Evolutionary conservation across 1,140 invertebrate genomes (phyloP).

Genomic region (Laupala kohalensis): DNA sequence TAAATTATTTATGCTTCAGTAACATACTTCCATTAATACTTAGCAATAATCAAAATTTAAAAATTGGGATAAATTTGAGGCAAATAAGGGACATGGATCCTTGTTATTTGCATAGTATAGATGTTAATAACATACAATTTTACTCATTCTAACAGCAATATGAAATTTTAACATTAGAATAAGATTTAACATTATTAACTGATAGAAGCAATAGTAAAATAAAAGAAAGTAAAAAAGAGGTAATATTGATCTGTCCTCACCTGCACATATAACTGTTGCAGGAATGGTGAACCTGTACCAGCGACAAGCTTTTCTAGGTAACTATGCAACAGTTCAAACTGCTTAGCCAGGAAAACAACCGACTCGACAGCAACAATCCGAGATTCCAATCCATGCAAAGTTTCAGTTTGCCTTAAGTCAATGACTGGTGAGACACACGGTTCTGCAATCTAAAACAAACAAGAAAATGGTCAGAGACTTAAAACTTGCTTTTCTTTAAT

Average conservation of each 20-base stretch:
- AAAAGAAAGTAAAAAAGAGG: not conserved
- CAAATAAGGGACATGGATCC: no score
- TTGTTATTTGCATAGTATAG: no score
- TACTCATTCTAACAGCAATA: no score
- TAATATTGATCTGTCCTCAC: conserved; percentile 20
- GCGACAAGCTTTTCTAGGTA: conserved; percentile 56
- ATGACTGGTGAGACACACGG: conserved; percentile 56
- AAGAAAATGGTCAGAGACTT: no score
- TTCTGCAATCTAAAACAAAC: not conserved
- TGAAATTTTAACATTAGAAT: no score
- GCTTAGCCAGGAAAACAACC: conserved; percentile 73
- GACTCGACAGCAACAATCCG: conserved; percentile 86
- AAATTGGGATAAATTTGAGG: no score
- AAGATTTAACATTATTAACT: not conserved
- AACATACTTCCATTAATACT: no score
- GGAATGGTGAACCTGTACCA: conserved; percentile 42
- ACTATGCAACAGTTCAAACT: conserved; percentile 67
- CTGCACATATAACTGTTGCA: conserved; percentile 61
- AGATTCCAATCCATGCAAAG: conserved; percentile 67
- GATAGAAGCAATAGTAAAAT: not conserved
- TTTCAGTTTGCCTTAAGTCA: conserved; percentile 53
- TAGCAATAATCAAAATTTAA: no score
- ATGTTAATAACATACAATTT: no score
- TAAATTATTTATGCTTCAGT: no score
- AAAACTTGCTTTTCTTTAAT: no score